Conservation (phyloP, 2,113 vertebrate species). For the Lepisosteus oculatus region DNA sequence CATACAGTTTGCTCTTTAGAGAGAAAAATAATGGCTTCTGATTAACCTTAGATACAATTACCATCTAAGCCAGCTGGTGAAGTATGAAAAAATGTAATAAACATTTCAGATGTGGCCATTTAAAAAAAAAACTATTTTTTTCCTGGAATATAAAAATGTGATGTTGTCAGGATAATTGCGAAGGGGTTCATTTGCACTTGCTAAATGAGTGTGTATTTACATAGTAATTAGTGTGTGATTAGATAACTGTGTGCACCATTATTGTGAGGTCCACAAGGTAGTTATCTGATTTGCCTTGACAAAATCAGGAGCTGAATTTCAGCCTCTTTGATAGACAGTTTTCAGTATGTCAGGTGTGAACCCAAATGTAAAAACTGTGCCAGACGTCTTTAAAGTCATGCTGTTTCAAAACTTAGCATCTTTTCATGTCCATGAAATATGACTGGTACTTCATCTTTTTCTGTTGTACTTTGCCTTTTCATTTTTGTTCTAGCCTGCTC, state of each 20-base stretch:
- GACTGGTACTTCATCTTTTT: neutral
- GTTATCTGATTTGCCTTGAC: slow-evolving; percentile 2
- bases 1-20: no score
- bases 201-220: neutral
- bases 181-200: neutral
- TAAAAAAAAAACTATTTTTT: neutral
- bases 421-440: slow-evolving; percentile 7
- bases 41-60: neutral
- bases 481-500: neutral
- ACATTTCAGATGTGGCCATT: neutral
- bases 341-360: neutral
- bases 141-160: neutral
- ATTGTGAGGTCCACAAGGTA: neutral
- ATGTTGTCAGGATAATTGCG: neutral
- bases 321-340: neutral
- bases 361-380: neutral
- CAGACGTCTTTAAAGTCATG: neutral
- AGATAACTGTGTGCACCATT: neutral
- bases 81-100: neutral
- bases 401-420: neutral
- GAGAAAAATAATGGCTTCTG: neutral
- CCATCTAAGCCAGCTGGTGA: neutral
- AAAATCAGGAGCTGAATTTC: neutral
- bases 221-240: neutral
- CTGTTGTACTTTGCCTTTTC: slow-evolving; percentile 5